Evolutionary conservation across 2,888 invertebrate species (phyloP).

Genomic region (Rotaria magnacalcarata): DNA sequence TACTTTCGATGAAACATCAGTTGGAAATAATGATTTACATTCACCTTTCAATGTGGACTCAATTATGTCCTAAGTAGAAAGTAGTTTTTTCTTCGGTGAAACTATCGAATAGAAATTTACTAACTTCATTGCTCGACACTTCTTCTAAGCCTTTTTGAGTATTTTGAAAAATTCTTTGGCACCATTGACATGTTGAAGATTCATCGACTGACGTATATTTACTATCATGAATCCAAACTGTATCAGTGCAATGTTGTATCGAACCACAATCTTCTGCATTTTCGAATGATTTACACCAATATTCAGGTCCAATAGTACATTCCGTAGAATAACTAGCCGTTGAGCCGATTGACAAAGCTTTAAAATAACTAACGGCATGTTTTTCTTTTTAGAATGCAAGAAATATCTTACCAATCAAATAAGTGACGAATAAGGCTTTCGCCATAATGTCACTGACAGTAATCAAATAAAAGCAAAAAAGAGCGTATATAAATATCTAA

Average conservation of each 20-base stretch:
- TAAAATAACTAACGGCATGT: background rate
- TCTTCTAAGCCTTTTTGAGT: background rate
- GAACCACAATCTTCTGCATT: constrained; percentile 49
- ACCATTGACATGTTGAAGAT: background rate
- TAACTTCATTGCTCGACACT: background rate
- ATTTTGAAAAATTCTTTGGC: background rate
- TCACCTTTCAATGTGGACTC: background rate
- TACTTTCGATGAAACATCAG: background rate
- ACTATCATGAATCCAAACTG: constrained; percentile 47
- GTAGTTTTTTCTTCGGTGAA: background rate
- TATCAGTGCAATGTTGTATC: constrained; percentile 49
- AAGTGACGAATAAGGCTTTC: background rate
- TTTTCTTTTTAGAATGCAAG: background rate
- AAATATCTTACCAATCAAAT: background rate
- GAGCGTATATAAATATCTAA: background rate
- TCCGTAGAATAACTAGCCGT: background rate
- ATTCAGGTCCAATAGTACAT: constrained; percentile 48
- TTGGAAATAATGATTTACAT: background rate
- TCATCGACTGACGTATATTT: background rate
- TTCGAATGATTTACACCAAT: constrained; percentile 49
- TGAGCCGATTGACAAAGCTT: background rate
- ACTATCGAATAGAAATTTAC: background rate
- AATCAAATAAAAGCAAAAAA: background rate
- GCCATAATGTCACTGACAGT: background rate
- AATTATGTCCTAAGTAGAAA: background rate